These are phyloP conservation scores for Lycia hirtaria DNA, from an alignment of 2,888 invertebrate genomes.

Conservation along the genomic window DNA sequence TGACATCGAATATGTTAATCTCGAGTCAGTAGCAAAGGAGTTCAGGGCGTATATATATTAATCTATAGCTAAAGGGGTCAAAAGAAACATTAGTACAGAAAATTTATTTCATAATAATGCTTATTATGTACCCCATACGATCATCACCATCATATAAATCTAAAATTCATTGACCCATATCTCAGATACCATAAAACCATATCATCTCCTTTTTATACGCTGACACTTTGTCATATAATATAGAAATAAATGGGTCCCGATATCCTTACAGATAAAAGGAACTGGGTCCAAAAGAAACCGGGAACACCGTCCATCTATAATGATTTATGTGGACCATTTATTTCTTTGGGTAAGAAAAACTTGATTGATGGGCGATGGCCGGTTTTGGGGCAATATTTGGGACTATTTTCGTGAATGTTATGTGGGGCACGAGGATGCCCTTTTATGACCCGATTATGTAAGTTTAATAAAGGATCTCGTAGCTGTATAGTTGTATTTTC, in stretches of 20 bases:
- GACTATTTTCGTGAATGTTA: conserved; percentile 43
- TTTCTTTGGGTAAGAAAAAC: conserved; percentile 61
- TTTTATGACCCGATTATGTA: conserved; percentile 22
- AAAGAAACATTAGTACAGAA: not conserved
- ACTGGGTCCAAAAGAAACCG: conserved; percentile 55
- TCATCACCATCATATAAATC: conserved; percentile 22
- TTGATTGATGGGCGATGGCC: conserved; percentile 75
- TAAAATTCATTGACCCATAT: conserved; percentile 33
- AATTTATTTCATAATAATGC: not conserved
- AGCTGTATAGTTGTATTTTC: not conserved
- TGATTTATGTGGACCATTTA: conserved; percentile 78
- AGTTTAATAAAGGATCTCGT: conserved; percentile 12
- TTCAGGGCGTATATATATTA: too few relatives aligned
- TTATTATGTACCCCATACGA: conserved; percentile 1
- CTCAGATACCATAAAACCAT: conserved; percentile 36
- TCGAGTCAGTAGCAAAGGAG: too few relatives aligned
- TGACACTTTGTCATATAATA: conserved; percentile 50
- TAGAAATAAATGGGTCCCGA: conserved; percentile 39
- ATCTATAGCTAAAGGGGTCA: too few relatives aligned
- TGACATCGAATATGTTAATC: too few relatives aligned
- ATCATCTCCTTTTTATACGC: conserved; percentile 38
- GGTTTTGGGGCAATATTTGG: conserved; percentile 62
- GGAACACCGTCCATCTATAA: conserved; percentile 68
- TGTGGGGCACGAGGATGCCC: conserved; percentile 44
- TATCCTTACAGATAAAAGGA: conserved; percentile 56